A percentile compares a stretch with the other conserved stretches of the same genome.
phyloP scores from a whole-genome alignment of 2,797 vertebrate species.

The Gallinago stenura region DNA sequence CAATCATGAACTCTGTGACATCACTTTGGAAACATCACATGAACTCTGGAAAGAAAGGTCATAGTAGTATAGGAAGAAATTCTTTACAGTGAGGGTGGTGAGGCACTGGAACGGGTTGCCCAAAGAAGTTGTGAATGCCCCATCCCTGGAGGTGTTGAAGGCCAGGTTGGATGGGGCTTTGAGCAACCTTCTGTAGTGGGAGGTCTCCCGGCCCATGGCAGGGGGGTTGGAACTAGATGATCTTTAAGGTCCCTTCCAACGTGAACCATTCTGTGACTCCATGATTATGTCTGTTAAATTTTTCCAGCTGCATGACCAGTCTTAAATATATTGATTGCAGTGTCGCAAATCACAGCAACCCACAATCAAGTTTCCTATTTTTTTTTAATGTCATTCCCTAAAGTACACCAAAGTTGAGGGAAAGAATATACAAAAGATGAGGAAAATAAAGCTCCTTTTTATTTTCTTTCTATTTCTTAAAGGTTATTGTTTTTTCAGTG shows the following conservation, averaged over 20 bases:
- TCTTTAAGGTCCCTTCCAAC: no score
- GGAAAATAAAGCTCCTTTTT: neutral
- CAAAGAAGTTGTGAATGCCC: no score
- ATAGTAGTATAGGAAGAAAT: neutral
- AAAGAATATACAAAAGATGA: neutral
- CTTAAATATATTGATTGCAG: neutral
- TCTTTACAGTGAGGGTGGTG: no score
- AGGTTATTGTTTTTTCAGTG: neutral
- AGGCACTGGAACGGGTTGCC: no score
- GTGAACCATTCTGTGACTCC: no score
- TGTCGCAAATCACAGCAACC: neutral
- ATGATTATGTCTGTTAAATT: neutral
- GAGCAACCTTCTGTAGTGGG: no score
- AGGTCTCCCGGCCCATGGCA: no score
- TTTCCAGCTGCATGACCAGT: neutral
- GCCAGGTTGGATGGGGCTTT: no score
- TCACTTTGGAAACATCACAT: neutral
- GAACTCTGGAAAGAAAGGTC: neutral
- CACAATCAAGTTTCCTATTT: neutral
- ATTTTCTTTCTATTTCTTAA: neutral
- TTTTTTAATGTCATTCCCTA: neutral
- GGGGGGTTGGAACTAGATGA: no score
- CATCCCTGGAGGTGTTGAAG: no score
- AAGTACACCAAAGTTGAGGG: neutral
- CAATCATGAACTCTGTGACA: neutral